Evolutionary conservation across 2,888 invertebrate genomes (phyloP).

Genomic region (Cotesia congregata): DNA sequence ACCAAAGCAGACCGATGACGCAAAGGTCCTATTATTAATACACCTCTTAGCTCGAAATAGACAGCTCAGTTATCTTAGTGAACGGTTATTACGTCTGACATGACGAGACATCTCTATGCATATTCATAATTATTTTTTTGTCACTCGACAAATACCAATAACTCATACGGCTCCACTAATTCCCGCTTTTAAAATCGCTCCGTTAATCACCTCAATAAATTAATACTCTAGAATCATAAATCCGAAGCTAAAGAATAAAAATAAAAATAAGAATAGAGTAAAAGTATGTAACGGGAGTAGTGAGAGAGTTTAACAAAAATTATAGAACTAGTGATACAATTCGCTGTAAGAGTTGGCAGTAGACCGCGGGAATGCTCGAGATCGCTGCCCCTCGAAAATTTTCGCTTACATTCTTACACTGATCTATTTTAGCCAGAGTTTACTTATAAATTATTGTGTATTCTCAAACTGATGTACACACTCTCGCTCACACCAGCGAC

Average conservation of each 20-base stretch:
- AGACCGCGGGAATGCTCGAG: slow-evolving; percentile 60
- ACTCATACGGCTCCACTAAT: background rate
- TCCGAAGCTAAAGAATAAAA: background rate
- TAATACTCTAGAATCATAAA: too few relatives aligned
- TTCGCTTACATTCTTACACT: slow-evolving; percentile 55
- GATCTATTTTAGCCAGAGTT: slow-evolving; percentile 23
- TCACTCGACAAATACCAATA: background rate
- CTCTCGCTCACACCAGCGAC: background rate
- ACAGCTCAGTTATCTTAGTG: slow-evolving; percentile 64
- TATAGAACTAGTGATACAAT: slow-evolving; percentile 52
- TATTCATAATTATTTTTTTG: background rate
- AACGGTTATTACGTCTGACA: slow-evolving; percentile 67
- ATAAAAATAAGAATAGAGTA: slow-evolving; percentile 7
- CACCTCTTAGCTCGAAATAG: slow-evolving; percentile 65
- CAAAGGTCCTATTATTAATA: slow-evolving; percentile 65
- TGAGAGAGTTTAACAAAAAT: background rate
- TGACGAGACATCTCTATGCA: slow-evolving; percentile 39
- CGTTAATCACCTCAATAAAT: background rate
- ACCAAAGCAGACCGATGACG: slow-evolving; percentile 51
- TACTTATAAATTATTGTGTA: slow-evolving; percentile 21
- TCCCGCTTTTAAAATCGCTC: background rate
- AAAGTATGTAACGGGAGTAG: background rate
- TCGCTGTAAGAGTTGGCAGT: slow-evolving; percentile 63
- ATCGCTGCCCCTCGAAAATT: slow-evolving; percentile 63
- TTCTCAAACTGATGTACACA: background rate